These are phyloP conservation scores for Hyposoter dolosus DNA, from an alignment of 2,888 invertebrate species.

Conservation along the genomic window DNA sequence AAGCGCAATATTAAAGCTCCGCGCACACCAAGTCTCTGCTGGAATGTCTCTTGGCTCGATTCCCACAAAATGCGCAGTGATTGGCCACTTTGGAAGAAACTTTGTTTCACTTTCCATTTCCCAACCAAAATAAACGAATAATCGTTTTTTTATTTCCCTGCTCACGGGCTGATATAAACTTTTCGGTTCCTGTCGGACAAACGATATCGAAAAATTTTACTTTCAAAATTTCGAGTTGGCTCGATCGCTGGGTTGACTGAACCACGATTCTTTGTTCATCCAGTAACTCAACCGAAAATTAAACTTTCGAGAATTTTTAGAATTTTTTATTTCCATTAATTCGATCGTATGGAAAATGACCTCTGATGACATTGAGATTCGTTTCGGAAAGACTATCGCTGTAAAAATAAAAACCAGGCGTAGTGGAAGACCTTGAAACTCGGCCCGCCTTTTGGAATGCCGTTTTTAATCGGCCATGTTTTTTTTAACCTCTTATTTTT, in stretches of 20 bases:
- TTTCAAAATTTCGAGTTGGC: no score
- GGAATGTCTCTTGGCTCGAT: slow-evolving; percentile 1
- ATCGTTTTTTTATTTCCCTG: background rate
- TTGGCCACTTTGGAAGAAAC: slow-evolving; percentile 9
- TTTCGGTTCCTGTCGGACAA: no score
- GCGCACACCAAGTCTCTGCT: slow-evolving; percentile 35
- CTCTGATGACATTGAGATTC: background rate
- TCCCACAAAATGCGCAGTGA: background rate
- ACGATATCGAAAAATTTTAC: no score
- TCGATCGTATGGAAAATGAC: background rate
- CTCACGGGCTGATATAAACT: no score
- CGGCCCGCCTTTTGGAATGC: background rate
- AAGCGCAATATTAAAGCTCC: slow-evolving; percentile 31
- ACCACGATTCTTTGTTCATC: background rate
- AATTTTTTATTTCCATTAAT: background rate
- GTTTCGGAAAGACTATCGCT: background rate
- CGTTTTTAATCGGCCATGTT: background rate
- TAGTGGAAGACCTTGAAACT: background rate
- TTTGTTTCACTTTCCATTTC: background rate
- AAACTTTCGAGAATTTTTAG: background rate
- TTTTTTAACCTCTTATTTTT: background rate
- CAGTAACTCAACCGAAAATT: background rate
- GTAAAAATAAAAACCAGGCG: background rate
- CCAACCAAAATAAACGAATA: background rate
- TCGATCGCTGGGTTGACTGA: no score